These are phyloP conservation scores for Odontesthes bonariensis DNA, from an alignment of 2,113 vertebrate species.

Conservation along the genomic window DNA sequence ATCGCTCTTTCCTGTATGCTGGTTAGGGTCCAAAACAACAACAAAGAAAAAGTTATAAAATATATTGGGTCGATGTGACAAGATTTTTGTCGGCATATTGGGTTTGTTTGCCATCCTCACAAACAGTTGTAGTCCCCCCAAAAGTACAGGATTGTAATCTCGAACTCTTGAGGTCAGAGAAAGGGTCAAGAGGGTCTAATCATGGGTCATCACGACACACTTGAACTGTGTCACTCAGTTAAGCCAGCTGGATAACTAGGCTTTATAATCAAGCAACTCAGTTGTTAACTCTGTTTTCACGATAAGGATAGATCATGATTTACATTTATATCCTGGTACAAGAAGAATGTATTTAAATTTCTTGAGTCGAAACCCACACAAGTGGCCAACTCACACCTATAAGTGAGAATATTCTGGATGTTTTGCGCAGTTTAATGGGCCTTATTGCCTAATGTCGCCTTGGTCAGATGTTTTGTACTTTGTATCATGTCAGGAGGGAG, in stretches of 20 bases:
- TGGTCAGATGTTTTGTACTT: not conserved
- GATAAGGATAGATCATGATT: not conserved
- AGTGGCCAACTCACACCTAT: not conserved
- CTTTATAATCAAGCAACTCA: slow-evolving; percentile 4
- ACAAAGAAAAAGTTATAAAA: not conserved
- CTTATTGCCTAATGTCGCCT: no score
- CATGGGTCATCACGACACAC: slow-evolving; percentile 64
- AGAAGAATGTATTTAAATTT: not conserved
- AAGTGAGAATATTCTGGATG: not conserved
- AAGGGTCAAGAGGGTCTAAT: slow-evolving; percentile 67
- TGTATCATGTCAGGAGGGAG: not conserved
- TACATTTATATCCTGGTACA: slow-evolving; percentile 4
- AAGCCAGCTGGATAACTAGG: slow-evolving; percentile 46
- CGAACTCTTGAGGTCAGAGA: slow-evolving; percentile 42
- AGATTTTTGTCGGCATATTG: not conserved
- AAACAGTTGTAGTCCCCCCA: not conserved
- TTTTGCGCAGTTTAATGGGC: not conserved
- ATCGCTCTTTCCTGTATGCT: not conserved
- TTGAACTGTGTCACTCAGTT: slow-evolving; percentile 59
- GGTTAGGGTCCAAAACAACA: not conserved
- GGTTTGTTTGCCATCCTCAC: not conserved
- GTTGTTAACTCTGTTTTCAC: not conserved
- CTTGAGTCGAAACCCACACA: not conserved
- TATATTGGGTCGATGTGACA: not conserved
- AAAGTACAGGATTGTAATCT: slow-evolving; percentile 26